Evolutionary conservation across 92 coral and sea anemone genomes (phyloP).

Genomic region (Epizoanthus fatuus): DNA sequence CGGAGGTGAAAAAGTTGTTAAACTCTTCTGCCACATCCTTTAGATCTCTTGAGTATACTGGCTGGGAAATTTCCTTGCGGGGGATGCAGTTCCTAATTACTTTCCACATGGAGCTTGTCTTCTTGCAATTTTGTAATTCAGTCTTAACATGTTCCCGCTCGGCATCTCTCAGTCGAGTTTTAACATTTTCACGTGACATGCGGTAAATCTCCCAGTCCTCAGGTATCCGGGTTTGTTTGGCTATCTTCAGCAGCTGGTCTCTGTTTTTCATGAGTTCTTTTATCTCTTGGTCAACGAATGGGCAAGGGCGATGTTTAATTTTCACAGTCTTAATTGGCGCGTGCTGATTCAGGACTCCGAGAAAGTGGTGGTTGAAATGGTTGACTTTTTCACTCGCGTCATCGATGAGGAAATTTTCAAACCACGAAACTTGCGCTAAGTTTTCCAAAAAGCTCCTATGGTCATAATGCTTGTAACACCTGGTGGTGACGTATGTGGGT

Average conservation of each 20-base stretch:
- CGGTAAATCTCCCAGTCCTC: constrained; percentile 34
- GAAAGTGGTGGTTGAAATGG: constrained; percentile 48
- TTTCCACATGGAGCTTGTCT: constrained; percentile 33
- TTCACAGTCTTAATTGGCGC: constrained; percentile 50
- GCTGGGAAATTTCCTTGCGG: constrained; percentile 36
- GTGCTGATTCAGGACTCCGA: constrained; percentile 31
- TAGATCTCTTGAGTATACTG: constrained; percentile 43
- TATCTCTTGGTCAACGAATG: constrained; percentile 43
- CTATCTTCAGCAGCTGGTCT: constrained; percentile 31
- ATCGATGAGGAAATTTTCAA: constrained; percentile 39
- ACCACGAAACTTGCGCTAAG: constrained; percentile 41
- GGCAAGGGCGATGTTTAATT: constrained; percentile 45
- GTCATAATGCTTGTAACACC: constrained; percentile 37
- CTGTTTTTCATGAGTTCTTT: constrained; percentile 27
- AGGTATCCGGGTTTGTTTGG: constrained; percentile 1
- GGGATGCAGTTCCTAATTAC: constrained; percentile 2
- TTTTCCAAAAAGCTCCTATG: constrained; percentile 9
- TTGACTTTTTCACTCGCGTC: constrained; percentile 59
- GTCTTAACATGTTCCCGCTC: constrained; percentile 30
- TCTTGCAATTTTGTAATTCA: constrained; percentile 16
- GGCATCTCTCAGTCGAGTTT: constrained; percentile 33
- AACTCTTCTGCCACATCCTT: constrained; percentile 36
- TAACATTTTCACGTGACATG: not conserved
- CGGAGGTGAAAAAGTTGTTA: constrained; percentile 40
- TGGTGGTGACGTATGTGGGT: constrained; percentile 17